Evolutionary conservation across 2,888 invertebrate genomes (phyloP).

Genomic region (Hemicrepidius hirtus): DNA sequence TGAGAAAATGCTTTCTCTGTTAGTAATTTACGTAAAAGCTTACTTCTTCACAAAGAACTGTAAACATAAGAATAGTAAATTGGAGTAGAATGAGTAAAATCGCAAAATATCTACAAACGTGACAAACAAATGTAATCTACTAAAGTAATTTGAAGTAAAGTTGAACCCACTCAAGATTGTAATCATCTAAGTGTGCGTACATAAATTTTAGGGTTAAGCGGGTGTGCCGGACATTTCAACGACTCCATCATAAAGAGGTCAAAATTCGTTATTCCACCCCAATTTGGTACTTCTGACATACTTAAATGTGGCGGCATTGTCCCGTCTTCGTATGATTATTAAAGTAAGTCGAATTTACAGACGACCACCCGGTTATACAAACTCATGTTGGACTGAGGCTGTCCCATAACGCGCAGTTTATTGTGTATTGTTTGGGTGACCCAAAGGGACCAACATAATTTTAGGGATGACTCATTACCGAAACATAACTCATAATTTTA

Average conservation of each 20-base stretch:
- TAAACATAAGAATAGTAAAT: no score
- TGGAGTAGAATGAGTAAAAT: no score
- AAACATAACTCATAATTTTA: not conserved
- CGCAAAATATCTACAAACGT: no score
- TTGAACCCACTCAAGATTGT: conserved; percentile 8
- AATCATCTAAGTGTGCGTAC: not conserved
- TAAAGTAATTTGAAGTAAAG: conserved; percentile 9
- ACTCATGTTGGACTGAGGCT: not conserved
- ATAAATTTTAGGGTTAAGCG: conserved; percentile 12
- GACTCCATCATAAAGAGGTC: conserved; percentile 20
- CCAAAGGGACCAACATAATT: conserved; percentile 8
- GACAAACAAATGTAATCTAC: not conserved
- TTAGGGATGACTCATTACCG: conserved; percentile 3
- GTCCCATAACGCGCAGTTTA: conserved; percentile 6
- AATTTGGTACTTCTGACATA: conserved; percentile 9
- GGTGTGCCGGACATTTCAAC: conserved; percentile 23
- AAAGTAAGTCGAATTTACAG: conserved; percentile 19
- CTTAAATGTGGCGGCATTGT: conserved; percentile 12
- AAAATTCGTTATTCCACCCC: conserved; percentile 7
- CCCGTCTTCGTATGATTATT: conserved; percentile 18
- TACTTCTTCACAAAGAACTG: no score
- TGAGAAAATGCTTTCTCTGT: no score
- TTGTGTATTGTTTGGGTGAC: conserved; percentile 27
- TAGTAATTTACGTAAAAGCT: conserved; percentile 4
- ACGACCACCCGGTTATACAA: conserved; percentile 17